Percentiles rank a stretch among this genome's conserved stretches.
phyloP scores from a whole-genome alignment of 2,797 vertebrate species.

The Poeciliopsis gracilis region DNA sequence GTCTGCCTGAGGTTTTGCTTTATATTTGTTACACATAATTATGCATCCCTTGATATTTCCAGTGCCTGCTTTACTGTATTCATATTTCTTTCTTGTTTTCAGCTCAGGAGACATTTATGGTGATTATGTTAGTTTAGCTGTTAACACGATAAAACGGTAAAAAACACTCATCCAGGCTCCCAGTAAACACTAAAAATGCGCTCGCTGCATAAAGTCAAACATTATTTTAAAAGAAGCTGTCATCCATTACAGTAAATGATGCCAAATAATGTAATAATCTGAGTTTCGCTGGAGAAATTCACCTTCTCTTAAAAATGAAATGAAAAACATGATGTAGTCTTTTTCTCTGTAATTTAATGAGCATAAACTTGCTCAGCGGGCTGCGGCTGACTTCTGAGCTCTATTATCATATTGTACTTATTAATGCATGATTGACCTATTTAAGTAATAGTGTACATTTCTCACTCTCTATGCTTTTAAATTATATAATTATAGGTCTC shows the following conservation, averaged over 20 bases:
- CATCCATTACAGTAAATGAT: constrained; percentile 9
- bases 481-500: constrained; percentile 61
- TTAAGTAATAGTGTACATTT: constrained; percentile 68
- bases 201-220: constrained; percentile 24
- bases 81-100: constrained; percentile 18
- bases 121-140: constrained; percentile 22
- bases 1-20: constrained; percentile 16
- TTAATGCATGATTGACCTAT: constrained; percentile 74
- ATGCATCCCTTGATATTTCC: constrained; percentile 23
- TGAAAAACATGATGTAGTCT: constrained; percentile 45
- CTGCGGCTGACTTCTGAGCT: constrained; percentile 56
- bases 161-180: constrained; percentile 11
- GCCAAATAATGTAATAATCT: not conserved
- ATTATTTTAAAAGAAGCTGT: constrained; percentile 11
- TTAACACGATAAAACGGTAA: constrained; percentile 21
- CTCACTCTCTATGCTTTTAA: constrained; percentile 63
- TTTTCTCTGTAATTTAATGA: constrained; percentile 56
- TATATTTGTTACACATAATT: constrained; percentile 15
- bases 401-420: constrained; percentile 61
- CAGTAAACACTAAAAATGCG: not conserved
- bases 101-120: constrained; percentile 13
- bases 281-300: constrained; percentile 27
- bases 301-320: constrained; percentile 27
- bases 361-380: constrained; percentile 44
- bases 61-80: not conserved